These are phyloP conservation scores for Myodes glareolus DNA, from an alignment of 2,113 vertebrate species.

Conservation along the genomic window DNA sequence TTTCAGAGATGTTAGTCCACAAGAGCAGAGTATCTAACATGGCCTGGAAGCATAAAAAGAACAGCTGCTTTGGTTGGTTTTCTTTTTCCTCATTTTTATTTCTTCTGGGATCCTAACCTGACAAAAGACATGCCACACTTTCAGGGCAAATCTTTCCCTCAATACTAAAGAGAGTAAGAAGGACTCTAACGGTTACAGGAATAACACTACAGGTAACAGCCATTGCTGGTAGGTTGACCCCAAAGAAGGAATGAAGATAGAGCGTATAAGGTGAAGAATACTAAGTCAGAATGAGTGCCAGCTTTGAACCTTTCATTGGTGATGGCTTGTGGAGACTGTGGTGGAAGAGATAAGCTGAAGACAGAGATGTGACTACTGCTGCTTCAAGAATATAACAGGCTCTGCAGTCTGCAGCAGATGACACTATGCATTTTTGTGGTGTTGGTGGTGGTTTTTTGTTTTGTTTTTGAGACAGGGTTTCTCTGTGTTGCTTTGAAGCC, in stretches of 20 bases:
- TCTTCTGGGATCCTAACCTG: neutral
- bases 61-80: neutral
- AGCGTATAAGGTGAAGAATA: neutral
- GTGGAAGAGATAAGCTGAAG: neutral
- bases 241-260: neutral
- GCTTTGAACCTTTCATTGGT: neutral
- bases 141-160: neutral
- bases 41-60: neutral
- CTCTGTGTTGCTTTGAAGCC: too few species aligned
- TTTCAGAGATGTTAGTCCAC: neutral
- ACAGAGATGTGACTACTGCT: neutral
- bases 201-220: neutral
- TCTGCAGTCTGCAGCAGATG: too few species aligned
- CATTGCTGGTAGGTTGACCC: neutral
- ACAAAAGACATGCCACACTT: neutral
- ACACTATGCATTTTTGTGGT: too few species aligned
- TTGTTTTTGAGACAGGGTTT: too few species aligned
- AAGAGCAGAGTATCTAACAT: neutral
- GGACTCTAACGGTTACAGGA: neutral
- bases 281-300: neutral
- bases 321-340: neutral
- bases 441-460: too few species aligned
- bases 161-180: neutral
- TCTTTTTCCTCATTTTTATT: neutral
- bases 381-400: neutral